phyloP scores from a whole-genome alignment of 2,888 invertebrate genomes.

The Noctua janthe region DNA sequence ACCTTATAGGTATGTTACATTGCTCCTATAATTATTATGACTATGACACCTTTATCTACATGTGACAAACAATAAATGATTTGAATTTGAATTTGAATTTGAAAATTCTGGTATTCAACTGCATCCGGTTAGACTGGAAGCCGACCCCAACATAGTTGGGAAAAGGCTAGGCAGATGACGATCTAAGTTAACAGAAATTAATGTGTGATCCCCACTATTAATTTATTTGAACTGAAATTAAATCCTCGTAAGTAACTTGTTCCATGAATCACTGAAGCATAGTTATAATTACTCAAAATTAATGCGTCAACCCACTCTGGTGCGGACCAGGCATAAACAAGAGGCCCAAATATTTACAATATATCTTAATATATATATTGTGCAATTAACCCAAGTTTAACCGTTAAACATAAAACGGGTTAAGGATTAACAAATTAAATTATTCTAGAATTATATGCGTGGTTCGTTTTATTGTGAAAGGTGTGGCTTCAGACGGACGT shows the following conservation, averaged over 20 bases:
- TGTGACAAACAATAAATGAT: too few species aligned
- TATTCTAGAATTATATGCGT: conserved; percentile 65
- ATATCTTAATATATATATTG: conserved; percentile 26
- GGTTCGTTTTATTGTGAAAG: conserved; percentile 58
- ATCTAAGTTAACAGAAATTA: too few species aligned
- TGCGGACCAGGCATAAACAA: conserved; percentile 20
- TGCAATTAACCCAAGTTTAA: conserved; percentile 69
- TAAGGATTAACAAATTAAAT: conserved; percentile 73
- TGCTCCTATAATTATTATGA: too few species aligned
- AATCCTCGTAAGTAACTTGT: neutral
- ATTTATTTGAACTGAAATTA: neutral
- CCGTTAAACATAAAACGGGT: conserved; percentile 66
- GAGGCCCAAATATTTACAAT: conserved; percentile 13
- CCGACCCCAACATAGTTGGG: too few species aligned
- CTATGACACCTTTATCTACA: too few species aligned
- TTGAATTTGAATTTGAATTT: too few species aligned
- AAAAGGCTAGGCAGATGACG: too few species aligned
- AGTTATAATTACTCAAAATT: conserved; percentile 21
- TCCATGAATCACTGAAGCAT: neutral
- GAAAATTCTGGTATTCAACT: too few species aligned
- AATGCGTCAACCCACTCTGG: conserved; percentile 5
- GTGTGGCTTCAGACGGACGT: conserved; percentile 36
- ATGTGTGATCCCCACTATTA: too few species aligned
- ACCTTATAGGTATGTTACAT: too few species aligned
- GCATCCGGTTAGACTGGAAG: too few species aligned